These are phyloP conservation scores for Lepidurus couesii DNA, from an alignment of 1,140 invertebrate genomes.

Conservation along the genomic window DNA sequence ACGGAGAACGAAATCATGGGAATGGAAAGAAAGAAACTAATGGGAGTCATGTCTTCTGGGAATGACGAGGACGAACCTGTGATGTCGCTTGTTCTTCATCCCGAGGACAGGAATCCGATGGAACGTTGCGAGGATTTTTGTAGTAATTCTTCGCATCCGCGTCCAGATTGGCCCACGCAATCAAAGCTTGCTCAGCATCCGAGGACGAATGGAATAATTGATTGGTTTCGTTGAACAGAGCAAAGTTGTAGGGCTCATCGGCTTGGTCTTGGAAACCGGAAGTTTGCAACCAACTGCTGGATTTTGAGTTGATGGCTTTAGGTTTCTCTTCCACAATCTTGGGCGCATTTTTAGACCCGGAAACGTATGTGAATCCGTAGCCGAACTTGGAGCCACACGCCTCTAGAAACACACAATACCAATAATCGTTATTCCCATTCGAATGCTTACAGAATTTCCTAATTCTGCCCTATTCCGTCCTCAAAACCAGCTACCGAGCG, in stretches of 20 bases:
- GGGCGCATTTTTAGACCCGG: neutral
- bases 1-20: conserved; percentile 1
- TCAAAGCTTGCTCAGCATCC: neutral
- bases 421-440: no score
- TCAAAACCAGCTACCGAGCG: no score
- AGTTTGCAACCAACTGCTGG: neutral
- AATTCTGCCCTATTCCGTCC: no score
- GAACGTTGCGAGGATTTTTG: conserved; percentile 83
- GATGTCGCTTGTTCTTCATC: conserved; percentile 64
- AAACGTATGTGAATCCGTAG: conserved; percentile 33
- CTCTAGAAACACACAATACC: neutral
- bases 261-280: neutral
- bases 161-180: conserved; percentile 8
- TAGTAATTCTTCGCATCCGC: conserved; percentile 46
- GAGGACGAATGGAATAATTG: conserved; percentile 1
- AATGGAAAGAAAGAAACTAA: conserved; percentile 28
- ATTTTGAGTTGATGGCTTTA: neutral
- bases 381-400: conserved; percentile 1
- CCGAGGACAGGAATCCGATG: conserved; percentile 70
- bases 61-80: conserved; percentile 41
- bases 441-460: no score
- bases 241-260: conserved; percentile 24
- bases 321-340: neutral
- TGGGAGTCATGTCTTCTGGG: no score
- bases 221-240: conserved; percentile 22